These are phyloP conservation scores for Mastomys coucha DNA, from an alignment of 2,113 vertebrate species.

Conservation along the genomic window DNA sequence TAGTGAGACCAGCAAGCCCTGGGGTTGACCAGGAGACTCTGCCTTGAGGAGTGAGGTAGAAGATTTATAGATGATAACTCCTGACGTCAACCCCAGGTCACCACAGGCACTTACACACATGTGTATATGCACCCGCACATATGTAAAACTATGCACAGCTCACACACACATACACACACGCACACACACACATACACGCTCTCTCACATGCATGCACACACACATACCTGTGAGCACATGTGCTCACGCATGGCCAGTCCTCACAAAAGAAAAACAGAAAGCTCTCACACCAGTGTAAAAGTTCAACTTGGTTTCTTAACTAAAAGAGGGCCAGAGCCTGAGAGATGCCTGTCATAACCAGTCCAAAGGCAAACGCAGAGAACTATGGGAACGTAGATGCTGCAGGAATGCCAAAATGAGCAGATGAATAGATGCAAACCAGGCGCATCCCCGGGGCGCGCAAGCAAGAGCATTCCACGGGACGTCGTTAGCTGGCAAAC, in stretches of 20 bases:
- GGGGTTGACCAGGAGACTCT: too few species aligned
- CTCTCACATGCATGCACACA: neutral
- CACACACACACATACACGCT: neutral
- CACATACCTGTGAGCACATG: too few species aligned
- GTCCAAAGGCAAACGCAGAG: neutral
- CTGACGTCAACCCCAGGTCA: neutral
- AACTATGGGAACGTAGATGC: neutral
- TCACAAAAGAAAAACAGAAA: neutral
- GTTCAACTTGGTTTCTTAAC: slow-evolving; percentile 1
- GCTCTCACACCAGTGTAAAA: neutral
- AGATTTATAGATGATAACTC: neutral
- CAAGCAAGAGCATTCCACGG: neutral
- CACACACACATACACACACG: neutral
- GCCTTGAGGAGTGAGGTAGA: neutral
- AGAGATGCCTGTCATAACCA: neutral
- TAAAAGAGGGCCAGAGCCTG: neutral
- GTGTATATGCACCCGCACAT: neutral
- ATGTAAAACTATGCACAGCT: neutral
- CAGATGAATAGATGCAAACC: neutral
- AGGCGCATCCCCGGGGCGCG: neutral
- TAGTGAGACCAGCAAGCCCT: neutral
- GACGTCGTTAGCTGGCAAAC: neutral
- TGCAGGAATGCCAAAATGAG: neutral
- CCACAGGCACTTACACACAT: neutral
- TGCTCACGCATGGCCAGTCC: neutral